Evolutionary conservation across 2,113 vertebrate species (phyloP).

Genomic region (Triplophysa siluroides): DNA sequence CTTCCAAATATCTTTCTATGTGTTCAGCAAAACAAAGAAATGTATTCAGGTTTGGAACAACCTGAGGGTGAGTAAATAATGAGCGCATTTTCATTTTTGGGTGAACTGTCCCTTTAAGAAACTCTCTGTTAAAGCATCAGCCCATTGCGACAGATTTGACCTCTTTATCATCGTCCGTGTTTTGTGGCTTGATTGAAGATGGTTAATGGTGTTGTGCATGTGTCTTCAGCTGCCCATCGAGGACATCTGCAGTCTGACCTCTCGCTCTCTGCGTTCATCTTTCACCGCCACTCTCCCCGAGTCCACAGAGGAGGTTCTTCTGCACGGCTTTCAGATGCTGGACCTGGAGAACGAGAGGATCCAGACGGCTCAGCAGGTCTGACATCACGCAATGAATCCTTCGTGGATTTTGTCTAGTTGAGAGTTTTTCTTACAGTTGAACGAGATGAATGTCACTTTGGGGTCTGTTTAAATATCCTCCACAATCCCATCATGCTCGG

Average conservation of each 20-base stretch:
- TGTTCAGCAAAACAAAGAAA: too few species aligned
- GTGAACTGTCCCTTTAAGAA: too few species aligned
- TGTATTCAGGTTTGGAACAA: too few species aligned
- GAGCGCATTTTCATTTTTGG: too few species aligned
- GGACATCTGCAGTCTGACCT: conserved; percentile 86
- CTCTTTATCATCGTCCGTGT: not conserved
- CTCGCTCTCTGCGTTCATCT: conserved; percentile 76
- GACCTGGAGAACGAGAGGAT: conserved; percentile 87
- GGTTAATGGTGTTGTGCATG: not conserved
- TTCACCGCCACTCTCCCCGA: conserved; percentile 81
- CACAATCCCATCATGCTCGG: too few species aligned
- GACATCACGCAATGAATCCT: not conserved
- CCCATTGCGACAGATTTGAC: not conserved
- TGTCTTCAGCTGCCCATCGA: conserved; percentile 87
- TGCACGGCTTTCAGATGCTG: conserved; percentile 85
- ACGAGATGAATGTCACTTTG: too few species aligned
- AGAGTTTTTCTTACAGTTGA: too few species aligned
- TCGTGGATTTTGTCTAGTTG: too few species aligned
- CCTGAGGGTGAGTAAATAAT: too few species aligned
- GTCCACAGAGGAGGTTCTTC: conserved; percentile 88
- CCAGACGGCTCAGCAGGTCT: conserved; percentile 95
- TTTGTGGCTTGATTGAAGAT: not conserved
- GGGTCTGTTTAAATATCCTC: too few species aligned
- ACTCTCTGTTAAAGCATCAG: too few species aligned
- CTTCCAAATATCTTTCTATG: too few species aligned